Evolutionary conservation across 2,888 invertebrate species (phyloP).

Genomic region (Trissolcus japonicus): DNA sequence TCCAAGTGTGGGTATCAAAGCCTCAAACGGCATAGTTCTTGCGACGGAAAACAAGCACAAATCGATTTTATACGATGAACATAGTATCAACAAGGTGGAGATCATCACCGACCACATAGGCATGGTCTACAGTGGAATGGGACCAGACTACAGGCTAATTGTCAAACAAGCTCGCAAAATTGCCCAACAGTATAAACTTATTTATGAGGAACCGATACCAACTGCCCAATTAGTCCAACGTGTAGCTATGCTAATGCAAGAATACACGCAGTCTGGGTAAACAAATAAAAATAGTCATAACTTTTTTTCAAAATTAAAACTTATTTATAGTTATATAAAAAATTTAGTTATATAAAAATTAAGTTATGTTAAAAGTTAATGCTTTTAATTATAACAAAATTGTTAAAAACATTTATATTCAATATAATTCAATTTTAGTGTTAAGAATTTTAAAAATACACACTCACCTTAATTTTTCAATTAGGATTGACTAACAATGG

Average conservation of each 20-base stretch:
- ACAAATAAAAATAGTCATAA: too few relatives aligned
- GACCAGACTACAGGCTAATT: slow-evolving; percentile 92
- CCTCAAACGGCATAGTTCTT: slow-evolving; percentile 97
- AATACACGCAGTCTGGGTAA: slow-evolving; percentile 98
- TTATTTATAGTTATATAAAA: too few relatives aligned
- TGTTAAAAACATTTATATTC: slow-evolving; percentile 42
- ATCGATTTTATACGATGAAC: slow-evolving; percentile 96
- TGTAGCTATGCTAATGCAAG: slow-evolving; percentile 98
- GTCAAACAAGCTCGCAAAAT: slow-evolving; percentile 95
- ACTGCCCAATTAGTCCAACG: slow-evolving; percentile 97
- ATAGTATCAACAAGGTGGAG: slow-evolving; percentile 97
- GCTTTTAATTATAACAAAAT: too few relatives aligned
- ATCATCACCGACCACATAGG: slow-evolving; percentile 96
- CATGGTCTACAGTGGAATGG: slow-evolving; percentile 98
- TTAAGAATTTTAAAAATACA: too few relatives aligned
- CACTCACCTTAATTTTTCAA: too few relatives aligned
- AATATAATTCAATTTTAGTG: too few relatives aligned
- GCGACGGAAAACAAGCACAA: slow-evolving; percentile 99
- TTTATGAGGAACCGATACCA: slow-evolving; percentile 96
- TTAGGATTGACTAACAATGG: too few relatives aligned
- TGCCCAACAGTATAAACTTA: slow-evolving; percentile 94
- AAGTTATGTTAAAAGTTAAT: too few relatives aligned
- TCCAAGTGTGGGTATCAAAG: slow-evolving; percentile 99
- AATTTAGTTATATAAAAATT: too few relatives aligned
- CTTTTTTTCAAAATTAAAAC: too few relatives aligned